Base-by-base conservation (phyloP, 2,797 vertebrate genomes). In the Cuculus canorus region DNA sequence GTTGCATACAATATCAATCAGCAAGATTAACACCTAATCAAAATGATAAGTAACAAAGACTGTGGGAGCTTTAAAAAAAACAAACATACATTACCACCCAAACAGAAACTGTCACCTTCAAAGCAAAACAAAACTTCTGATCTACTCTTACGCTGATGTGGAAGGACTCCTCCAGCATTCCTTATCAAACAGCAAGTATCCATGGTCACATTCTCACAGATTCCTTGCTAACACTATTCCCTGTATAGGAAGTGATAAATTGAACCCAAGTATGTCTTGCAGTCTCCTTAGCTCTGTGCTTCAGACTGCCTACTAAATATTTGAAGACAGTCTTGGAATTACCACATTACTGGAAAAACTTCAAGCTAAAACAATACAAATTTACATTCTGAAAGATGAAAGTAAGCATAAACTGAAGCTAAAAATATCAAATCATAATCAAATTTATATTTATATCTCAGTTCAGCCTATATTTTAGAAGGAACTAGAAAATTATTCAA, bases 141-240 rank as follows among this genome's bases (percentile, higher is more conserved):
- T 96, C 81, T 92, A 75, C 56, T 91, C 75, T 93, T 68, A 78
- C 17, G 68, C 56, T 64, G 76, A 69, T 86, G 97, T 86, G 64
- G 97, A 95, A 90, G 82, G 69, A 91, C 77, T 79, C 88, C 94
- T 96, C 95, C 86, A 96, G 84, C 50, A 80, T 71, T 95, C 79
- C 80, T 96, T 94, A 97, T 94, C 78, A 96, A 95, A 90, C 28
- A 96, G 93, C 64, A 94, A 96, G 95, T 95, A 90, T 56, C 91
- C 69, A 69, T 5, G 92, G 91, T 54, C 60, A 81, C 71, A 81
- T 68, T 83, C 78, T 92, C 77, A 88, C 45, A 54, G 81, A 64
- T 86, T 85, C 65, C 54, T 82, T 37, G 33, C 66, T 95, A 77
- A 82, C 79, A 47, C 53, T 37, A 13, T 35, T 95, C 43, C 68